Conservation (phyloP, 2,113 vertebrate species). For the Cinclus mexicanus region DNA sequence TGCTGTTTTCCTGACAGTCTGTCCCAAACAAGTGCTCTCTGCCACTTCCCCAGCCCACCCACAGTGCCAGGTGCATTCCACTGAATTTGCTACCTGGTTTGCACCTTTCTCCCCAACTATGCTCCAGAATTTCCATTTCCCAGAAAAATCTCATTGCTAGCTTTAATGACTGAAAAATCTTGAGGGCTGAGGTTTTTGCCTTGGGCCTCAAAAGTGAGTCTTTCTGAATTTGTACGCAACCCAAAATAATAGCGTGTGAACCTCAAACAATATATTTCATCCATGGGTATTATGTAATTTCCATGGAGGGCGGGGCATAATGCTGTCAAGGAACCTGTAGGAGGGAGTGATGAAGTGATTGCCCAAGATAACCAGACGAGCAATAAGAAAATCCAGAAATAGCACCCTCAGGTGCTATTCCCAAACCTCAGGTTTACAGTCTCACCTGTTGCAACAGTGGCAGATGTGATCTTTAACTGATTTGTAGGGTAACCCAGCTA, state of each 20-base stretch:
- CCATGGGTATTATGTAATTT: neutral
- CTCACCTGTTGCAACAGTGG: neutral
- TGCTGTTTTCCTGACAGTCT: neutral
- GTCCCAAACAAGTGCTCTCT: neutral
- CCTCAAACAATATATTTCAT: neutral
- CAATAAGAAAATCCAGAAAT: neutral
- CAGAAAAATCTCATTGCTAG: neutral
- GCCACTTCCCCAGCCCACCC: neutral
- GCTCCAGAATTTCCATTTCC: neutral
- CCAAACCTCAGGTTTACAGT: neutral
- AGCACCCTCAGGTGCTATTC: neutral
- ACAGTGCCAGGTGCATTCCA: neutral
- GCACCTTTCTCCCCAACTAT: neutral
- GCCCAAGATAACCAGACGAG: neutral
- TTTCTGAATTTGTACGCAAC: neutral
- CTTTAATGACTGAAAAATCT: neutral
- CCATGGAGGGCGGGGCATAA: neutral
- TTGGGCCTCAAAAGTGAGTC: neutral
- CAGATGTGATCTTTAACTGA: neutral
- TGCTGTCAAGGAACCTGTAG: neutral
- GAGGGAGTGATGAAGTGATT: neutral
- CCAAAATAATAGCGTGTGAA: neutral
- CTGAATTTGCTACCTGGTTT: neutral
- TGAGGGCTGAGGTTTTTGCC: neutral
- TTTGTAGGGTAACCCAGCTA: neutral